phyloP scores from a whole-genome alignment of 2,113 vertebrate species.

The Grus americana region DNA sequence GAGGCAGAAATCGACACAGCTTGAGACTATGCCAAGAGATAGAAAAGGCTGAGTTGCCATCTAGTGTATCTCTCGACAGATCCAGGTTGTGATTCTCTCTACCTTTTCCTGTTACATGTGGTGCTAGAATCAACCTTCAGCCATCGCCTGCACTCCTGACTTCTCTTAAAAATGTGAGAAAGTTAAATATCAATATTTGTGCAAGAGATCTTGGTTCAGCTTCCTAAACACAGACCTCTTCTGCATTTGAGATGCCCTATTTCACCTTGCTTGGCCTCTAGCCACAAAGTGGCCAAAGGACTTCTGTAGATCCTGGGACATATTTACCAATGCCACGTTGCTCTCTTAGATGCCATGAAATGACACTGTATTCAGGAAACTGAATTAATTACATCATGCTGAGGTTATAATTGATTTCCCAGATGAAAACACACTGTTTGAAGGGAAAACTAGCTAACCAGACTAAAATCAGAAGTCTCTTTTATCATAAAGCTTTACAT shows the following conservation, averaged over 20 bases:
- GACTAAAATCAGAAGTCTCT: not conserved
- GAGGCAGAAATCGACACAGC: not conserved
- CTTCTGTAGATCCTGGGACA: not conserved
- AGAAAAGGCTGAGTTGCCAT: not conserved
- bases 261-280: not conserved
- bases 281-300: not conserved
- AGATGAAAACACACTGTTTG: not conserved
- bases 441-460: not conserved
- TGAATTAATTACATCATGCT: not conserved
- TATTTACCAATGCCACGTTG: not conserved
- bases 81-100: not conserved
- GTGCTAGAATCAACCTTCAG: not conserved
- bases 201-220: not conserved
- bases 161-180: not conserved
- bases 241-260: not conserved
- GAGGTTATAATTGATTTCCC: not conserved
- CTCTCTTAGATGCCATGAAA: not conserved
- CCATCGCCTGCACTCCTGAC: not conserved
- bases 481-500: not conserved
- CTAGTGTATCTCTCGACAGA: not conserved
- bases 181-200: not conserved
- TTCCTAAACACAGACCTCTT: not conserved
- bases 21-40: not conserved
- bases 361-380: not conserved
- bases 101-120: not conserved